Percentiles rank a stretch among this genome's conserved stretches.
Evolutionary conservation across 2,797 vertebrate genomes (phyloP).

Genomic region (Myotis planiceps): DNA sequence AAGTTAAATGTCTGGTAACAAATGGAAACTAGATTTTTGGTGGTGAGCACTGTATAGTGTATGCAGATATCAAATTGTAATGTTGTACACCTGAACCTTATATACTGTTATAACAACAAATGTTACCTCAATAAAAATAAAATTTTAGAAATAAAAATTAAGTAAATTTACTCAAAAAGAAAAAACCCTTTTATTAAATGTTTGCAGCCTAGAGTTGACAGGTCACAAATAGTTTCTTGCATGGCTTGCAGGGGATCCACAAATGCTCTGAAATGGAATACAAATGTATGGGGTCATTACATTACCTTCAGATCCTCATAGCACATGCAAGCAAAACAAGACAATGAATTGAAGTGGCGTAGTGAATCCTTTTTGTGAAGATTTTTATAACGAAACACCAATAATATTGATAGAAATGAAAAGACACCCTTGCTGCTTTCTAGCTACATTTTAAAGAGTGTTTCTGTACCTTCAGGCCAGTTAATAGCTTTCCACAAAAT

Average conservation of each 20-base stretch:
- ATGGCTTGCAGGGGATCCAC: not conserved
- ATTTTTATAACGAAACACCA: not conserved
- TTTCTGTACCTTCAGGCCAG: slow-evolving; percentile 95
- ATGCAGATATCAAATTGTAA: not conserved
- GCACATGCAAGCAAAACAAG: not conserved
- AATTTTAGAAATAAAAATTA: not conserved
- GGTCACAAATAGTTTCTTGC: not conserved
- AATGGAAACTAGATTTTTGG: not conserved
- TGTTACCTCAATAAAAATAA: not conserved
- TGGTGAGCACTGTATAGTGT: not conserved
- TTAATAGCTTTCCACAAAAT: slow-evolving; percentile 94
- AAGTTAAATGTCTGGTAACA: not conserved
- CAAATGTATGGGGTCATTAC: not conserved
- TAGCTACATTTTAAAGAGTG: not conserved
- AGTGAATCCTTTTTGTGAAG: not conserved
- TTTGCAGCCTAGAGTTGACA: not conserved
- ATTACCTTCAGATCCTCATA: not conserved
- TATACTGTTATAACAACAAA: not conserved
- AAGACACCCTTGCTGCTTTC: not conserved
- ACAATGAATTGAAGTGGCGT: not conserved
- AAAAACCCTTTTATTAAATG: not conserved
- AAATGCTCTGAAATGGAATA: slow-evolving; percentile 1
- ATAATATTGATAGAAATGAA: slow-evolving; percentile 20
- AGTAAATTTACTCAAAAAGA: not conserved
- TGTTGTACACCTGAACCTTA: not conserved